Percentiles rank a stretch among this genome's conserved stretches.
Evolutionary conservation across 2,888 invertebrate species (phyloP).

Genomic region (Steromphala cineraria): DNA sequence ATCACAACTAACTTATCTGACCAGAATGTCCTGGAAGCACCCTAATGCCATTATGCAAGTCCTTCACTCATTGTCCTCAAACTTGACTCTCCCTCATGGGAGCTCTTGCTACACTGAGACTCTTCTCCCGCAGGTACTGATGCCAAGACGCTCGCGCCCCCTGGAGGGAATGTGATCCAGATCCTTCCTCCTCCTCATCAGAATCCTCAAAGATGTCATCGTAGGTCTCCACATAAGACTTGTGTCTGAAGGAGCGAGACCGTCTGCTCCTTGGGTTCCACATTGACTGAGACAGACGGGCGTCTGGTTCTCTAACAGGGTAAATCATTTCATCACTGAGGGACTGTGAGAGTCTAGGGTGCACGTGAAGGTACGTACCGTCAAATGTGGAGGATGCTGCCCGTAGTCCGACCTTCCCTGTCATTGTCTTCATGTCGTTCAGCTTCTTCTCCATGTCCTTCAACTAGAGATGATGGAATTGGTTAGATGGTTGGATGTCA

Average conservation of each 20-base stretch:
- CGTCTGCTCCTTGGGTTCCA: slow-evolving; percentile 20
- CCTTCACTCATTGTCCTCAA: neutral
- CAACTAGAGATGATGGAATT: slow-evolving; percentile 72
- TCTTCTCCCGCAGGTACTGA: neutral
- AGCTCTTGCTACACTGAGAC: neutral
- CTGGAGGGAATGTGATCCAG: neutral
- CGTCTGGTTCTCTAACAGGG: neutral
- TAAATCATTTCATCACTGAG: slow-evolving; percentile 47
- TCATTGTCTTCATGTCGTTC: slow-evolving; percentile 62
- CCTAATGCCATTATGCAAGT: neutral
- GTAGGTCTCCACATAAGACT: slow-evolving; percentile 25
- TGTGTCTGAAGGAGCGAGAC: slow-evolving; percentile 25
- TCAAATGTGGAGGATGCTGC: slow-evolving; percentile 45
- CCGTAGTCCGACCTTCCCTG: slow-evolving; percentile 42
- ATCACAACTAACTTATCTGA: no score
- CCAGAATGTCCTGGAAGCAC: no score
- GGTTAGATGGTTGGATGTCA: no score
- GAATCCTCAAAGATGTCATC: neutral
- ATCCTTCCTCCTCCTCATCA: neutral
- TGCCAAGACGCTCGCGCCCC: slow-evolving; percentile 16
- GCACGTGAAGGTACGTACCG: slow-evolving; percentile 61
- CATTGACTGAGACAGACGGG: neutral
- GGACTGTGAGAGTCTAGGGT: slow-evolving; percentile 42
- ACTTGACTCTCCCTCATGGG: slow-evolving; percentile 17
- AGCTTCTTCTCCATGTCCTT: slow-evolving; percentile 77